phyloP scores from a whole-genome alignment of 1,140 invertebrate genomes.

The Hestina assimilis region DNA sequence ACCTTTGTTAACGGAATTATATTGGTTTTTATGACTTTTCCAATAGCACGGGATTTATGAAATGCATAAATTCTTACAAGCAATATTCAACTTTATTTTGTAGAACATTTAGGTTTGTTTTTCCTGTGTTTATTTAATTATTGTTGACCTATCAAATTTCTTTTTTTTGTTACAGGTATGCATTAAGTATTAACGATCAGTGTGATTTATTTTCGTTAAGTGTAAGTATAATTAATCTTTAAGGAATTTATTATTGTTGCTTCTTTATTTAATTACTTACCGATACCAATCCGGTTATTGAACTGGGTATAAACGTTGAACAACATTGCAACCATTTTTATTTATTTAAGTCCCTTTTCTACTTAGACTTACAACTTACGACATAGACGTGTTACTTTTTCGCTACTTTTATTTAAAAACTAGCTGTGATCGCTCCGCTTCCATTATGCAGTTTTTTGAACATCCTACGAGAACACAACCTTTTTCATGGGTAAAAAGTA shows the following conservation, averaged over 20 bases:
- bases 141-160: slow-evolving; percentile 11
- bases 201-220: slow-evolving; percentile 13
- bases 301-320: too few species aligned
- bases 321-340: too few species aligned
- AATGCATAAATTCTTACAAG: neutral
- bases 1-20: slow-evolving; percentile 33
- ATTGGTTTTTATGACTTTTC: slow-evolving; percentile 38
- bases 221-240: neutral
- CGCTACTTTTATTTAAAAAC: too few species aligned
- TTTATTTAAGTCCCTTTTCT: too few species aligned
- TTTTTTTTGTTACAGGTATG: slow-evolving; percentile 33
- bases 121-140: neutral
- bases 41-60: slow-evolving; percentile 51
- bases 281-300: too few species aligned
- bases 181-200: slow-evolving; percentile 10
- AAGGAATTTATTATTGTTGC: neutral
- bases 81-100: neutral
- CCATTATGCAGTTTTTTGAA: too few species aligned
- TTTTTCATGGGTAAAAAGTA: too few species aligned
- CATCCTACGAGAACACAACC: too few species aligned
- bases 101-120: neutral
- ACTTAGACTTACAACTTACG: too few species aligned
- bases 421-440: too few species aligned
- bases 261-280: too few species aligned
- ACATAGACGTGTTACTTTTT: too few species aligned